phyloP scores from a whole-genome alignment of 1,140 invertebrate genomes.

The Hylyphantes graminicola region DNA sequence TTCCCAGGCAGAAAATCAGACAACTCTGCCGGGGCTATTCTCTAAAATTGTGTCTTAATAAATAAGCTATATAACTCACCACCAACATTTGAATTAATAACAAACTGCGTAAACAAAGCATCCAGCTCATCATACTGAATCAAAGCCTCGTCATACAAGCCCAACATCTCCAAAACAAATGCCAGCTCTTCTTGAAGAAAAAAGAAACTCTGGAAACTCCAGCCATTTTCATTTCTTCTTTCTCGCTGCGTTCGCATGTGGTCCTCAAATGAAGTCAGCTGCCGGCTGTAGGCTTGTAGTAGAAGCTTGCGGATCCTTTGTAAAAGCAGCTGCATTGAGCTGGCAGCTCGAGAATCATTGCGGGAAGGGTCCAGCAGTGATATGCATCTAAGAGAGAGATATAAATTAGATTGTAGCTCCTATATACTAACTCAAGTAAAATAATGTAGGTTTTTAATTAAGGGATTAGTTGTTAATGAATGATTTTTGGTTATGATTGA shows the following conservation, averaged over 20 bases:
- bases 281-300: constrained; percentile 86
- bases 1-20: too few species aligned
- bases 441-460: background rate
- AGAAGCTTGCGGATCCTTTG: constrained; percentile 84
- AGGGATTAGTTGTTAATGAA: background rate
- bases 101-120: constrained; percentile 95
- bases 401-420: too few species aligned
- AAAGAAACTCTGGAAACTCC: constrained; percentile 96
- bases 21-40: too few species aligned
- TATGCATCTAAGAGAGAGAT: constrained; percentile 76
- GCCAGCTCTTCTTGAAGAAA: constrained; percentile 94
- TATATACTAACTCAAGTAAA: too few species aligned
- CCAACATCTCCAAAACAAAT: constrained; percentile 93
- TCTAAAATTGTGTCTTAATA: too few species aligned
- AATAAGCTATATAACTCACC: constrained; percentile 69
- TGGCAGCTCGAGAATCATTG: constrained; percentile 85
- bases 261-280: constrained; percentile 83
- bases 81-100: constrained; percentile 89
- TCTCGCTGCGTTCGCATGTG: constrained; percentile 89
- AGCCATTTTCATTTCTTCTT: constrained; percentile 86
- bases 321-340: constrained; percentile 89
- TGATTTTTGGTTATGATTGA: too few species aligned
- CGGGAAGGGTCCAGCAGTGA: constrained; percentile 91
- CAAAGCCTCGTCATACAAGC: constrained; percentile 90
- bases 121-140: constrained; percentile 98